Evolutionary conservation across 1,140 invertebrate genomes (phyloP).

Genomic region (Panagrolaimus sp.): DNA sequence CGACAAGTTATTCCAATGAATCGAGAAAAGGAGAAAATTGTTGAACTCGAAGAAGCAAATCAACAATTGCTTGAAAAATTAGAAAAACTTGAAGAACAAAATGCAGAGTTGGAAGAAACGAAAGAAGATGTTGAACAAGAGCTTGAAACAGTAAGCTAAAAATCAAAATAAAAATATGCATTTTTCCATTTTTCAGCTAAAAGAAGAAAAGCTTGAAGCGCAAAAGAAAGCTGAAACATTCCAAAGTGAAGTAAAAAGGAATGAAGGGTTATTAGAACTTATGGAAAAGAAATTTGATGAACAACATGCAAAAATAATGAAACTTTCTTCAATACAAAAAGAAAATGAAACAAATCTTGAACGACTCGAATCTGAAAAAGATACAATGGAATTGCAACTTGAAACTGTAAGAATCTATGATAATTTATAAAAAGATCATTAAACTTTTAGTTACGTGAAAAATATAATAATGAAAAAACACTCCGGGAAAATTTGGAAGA

Average conservation of each 20-base stretch:
- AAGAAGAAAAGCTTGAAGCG: constrained; percentile 26
- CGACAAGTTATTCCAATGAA: constrained; percentile 39
- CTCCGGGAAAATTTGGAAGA: constrained; percentile 20
- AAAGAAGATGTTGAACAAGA: constrained; percentile 23
- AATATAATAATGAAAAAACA: constrained; percentile 18
- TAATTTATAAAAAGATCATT: neutral
- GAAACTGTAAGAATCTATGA: constrained; percentile 22
- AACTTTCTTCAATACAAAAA: constrained; percentile 40
- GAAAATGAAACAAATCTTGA: constrained; percentile 45
- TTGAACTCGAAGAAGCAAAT: constrained; percentile 27
- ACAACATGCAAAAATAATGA: constrained; percentile 54
- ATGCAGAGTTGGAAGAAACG: constrained; percentile 25
- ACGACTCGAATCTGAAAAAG: constrained; percentile 39
- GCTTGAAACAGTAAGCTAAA: neutral
- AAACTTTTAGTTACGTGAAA: constrained; percentile 23
- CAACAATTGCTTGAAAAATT: constrained; percentile 19
- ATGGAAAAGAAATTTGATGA: constrained; percentile 54
- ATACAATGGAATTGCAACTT: constrained; percentile 31
- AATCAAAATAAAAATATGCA: neutral
- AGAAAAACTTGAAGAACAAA: constrained; percentile 34
- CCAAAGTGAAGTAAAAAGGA: constrained; percentile 42
- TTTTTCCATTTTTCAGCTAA: constrained; percentile 14
- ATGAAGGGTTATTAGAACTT: constrained; percentile 48
- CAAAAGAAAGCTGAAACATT: constrained; percentile 34
- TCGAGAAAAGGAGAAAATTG: constrained; percentile 34